Conservation (phyloP, 2,888 invertebrate genomes). For the Ichneumon xanthorius region DNA sequence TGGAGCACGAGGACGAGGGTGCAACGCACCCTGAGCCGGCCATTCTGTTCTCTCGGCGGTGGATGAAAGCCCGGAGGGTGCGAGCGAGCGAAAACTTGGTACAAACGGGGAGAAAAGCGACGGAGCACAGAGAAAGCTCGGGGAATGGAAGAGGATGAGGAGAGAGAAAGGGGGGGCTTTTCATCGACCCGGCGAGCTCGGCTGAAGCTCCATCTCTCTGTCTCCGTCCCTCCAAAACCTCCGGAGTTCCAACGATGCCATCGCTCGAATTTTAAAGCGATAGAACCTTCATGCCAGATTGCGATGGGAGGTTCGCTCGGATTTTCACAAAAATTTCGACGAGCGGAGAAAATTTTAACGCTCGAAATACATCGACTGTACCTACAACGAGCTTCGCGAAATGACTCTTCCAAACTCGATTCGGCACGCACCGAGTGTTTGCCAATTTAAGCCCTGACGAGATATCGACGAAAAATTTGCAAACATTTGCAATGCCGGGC, state of each 20-base stretch:
- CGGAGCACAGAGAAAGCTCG: constrained; percentile 57
- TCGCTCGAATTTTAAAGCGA: constrained; percentile 48
- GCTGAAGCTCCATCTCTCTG: constrained; percentile 21
- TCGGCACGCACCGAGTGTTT: background rate
- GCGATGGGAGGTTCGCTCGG: background rate
- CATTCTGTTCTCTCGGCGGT: constrained; percentile 42
- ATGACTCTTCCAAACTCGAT: background rate
- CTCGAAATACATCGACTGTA: background rate
- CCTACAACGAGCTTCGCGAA: background rate
- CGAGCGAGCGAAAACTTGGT: constrained; percentile 16
- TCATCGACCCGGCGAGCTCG: constrained; percentile 64
- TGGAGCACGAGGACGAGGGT: constrained; percentile 48
- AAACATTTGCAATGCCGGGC: background rate
- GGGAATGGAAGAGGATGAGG: constrained; percentile 48
- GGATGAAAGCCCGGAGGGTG: constrained; percentile 6
- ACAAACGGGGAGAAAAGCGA: constrained; percentile 42
- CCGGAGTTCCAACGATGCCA: constrained; percentile 38
- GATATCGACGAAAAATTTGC: background rate
- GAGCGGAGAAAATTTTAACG: too few relatives aligned
- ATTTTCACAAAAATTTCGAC: background rate
- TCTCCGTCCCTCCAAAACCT: constrained; percentile 25
- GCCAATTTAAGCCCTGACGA: background rate
- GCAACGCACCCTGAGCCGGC: constrained; percentile 59
- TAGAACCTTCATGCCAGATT: background rate
- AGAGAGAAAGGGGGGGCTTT: constrained; percentile 35